Evolutionary conservation across 2,888 invertebrate genomes (phyloP).

Genomic region (Uloborus plumipes): DNA sequence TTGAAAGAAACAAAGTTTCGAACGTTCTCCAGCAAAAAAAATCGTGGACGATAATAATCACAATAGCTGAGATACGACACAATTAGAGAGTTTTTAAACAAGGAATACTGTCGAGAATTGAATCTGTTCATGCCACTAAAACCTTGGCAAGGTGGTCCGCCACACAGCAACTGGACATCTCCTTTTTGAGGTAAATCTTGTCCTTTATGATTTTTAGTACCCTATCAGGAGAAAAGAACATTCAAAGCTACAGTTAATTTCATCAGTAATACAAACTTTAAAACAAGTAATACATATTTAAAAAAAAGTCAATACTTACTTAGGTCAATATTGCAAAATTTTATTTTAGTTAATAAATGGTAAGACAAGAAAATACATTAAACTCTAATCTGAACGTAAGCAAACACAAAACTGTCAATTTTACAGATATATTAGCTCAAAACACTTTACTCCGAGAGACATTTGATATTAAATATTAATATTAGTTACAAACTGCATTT

Average conservation of each 20-base stretch:
- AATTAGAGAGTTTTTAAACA: conserved; percentile 87
- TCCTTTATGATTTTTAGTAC: conserved; percentile 70
- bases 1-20: conserved; percentile 88
- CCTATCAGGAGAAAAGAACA: conserved; percentile 67
- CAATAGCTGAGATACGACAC: conserved; percentile 86
- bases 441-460: too few species aligned
- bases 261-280: too few species aligned
- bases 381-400: too few species aligned
- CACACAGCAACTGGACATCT: conserved; percentile 86
- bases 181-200: conserved; percentile 80
- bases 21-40: conserved; percentile 87
- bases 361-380: too few species aligned
- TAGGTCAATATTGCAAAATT: too few species aligned
- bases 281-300: too few species aligned
- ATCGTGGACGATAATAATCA: conserved; percentile 87
- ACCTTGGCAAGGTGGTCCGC: conserved; percentile 91
- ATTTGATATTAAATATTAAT: too few species aligned
- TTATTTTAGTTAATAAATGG: too few species aligned
- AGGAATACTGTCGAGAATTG: conserved; percentile 85
- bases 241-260: too few species aligned
- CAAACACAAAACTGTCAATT: too few species aligned
- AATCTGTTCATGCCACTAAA: conserved; percentile 92
- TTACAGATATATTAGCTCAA: too few species aligned
- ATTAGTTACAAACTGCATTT: too few species aligned
- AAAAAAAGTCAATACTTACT: background rate